Conservation (phyloP, 2,113 vertebrate genomes). For the Caranx ignobilis region DNA sequence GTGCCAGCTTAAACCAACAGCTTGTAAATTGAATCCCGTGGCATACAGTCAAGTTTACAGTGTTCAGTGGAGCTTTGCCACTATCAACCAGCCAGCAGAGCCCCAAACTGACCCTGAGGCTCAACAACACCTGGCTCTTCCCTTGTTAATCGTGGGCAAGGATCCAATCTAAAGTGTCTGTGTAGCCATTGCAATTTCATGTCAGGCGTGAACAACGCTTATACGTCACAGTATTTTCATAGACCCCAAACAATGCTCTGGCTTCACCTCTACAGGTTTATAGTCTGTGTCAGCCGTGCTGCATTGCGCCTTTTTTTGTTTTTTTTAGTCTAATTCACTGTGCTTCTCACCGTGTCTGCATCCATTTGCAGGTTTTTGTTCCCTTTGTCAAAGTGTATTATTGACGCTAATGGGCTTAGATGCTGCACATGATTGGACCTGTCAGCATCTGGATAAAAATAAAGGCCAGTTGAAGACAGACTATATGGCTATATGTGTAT, state of each 20-base stretch:
- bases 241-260: slow-evolving; percentile 32
- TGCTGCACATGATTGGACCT: slow-evolving; percentile 66
- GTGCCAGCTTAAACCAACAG: slow-evolving; percentile 77
- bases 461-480: slow-evolving; percentile 58
- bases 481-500: slow-evolving; percentile 21
- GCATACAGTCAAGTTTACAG: slow-evolving; percentile 76
- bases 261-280: slow-evolving; percentile 29
- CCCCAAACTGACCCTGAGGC: slow-evolving; percentile 71
- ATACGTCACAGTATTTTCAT: slow-evolving; percentile 27
- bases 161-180: slow-evolving; percentile 63
- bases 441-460: slow-evolving; percentile 69
- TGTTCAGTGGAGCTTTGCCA: slow-evolving; percentile 73
- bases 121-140: slow-evolving; percentile 70
- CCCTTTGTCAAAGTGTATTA: slow-evolving; percentile 61
- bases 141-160: slow-evolving; percentile 65
- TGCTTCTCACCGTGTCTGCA: slow-evolving; percentile 46
- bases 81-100: slow-evolving; percentile 66
- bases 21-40: slow-evolving; percentile 81
- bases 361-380: slow-evolving; percentile 67
- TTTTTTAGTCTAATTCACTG: slow-evolving; percentile 61
- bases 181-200: slow-evolving; percentile 43
- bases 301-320: slow-evolving; percentile 40
- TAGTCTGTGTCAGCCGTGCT: slow-evolving; percentile 31
- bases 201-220: slow-evolving; percentile 25
- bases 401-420: slow-evolving; percentile 68